Percentiles rank a stretch among this genome's conserved stretches.
These are phyloP conservation scores for Simalia tracyae DNA, from an alignment of 2,797 vertebrate species.

Conservation along the genomic window DNA sequence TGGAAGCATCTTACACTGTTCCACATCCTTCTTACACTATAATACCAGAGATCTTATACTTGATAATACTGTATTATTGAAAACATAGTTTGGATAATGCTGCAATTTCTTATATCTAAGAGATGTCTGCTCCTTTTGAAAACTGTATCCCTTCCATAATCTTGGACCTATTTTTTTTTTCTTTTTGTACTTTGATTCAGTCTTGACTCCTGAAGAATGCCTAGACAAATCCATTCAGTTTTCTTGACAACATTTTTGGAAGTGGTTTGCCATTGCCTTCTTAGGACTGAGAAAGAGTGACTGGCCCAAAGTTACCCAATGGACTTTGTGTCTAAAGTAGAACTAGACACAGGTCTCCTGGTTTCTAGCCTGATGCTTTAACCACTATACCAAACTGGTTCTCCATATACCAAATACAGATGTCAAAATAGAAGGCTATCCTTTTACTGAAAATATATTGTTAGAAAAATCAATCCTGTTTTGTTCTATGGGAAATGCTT, in stretches of 20 bases:
- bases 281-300: background rate
- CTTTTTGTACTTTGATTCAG: too few species aligned
- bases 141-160: too few species aligned
- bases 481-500: background rate
- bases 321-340: too few species aligned
- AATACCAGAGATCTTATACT: background rate
- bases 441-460: background rate
- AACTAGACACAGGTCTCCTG: too few species aligned
- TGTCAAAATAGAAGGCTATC: background rate
- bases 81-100: background rate
- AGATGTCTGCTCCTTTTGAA: background rate
- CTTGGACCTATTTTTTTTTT: too few species aligned
- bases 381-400: too few species aligned
- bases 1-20: background rate
- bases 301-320: too few species aligned
- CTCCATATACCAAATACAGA: background rate
- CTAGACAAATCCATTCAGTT: too few species aligned
- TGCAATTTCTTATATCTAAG: background rate
- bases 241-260: background rate
- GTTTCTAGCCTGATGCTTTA: too few species aligned
- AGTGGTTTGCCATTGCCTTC: background rate
- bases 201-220: too few species aligned
- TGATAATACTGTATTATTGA: background rate
- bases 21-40: background rate
- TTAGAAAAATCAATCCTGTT: background rate